Percentiles rank a stretch among this genome's conserved stretches.
Conservation (phyloP, 2,888 invertebrate species). For the Holacanthella duospinosa region DNA sequence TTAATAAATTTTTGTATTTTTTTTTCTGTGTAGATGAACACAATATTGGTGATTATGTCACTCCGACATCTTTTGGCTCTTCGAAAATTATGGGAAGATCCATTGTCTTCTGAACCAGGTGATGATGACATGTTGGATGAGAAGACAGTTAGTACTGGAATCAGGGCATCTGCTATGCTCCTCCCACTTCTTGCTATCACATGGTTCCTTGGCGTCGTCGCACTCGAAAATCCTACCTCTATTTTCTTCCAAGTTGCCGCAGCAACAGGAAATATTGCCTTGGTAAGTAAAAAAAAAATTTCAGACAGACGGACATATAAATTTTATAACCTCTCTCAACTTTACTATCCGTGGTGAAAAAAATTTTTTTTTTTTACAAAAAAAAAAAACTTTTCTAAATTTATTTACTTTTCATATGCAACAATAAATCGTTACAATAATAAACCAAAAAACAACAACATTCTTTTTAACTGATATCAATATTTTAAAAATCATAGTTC, state of each 20-base stretch:
- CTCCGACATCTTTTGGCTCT: constrained; percentile 38
- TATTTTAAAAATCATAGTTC: too few relatives aligned
- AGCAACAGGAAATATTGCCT: constrained; percentile 39
- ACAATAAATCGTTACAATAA: too few relatives aligned
- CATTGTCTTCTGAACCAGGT: constrained; percentile 34
- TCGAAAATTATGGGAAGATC: constrained; percentile 37
- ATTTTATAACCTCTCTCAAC: too few relatives aligned
- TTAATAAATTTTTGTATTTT: constrained; percentile 2
- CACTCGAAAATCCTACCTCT: constrained; percentile 54
- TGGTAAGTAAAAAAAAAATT: constrained; percentile 37
- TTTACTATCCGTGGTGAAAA: too few relatives aligned
- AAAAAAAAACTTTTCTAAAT: too few relatives aligned
- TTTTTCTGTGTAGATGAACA: constrained; percentile 41
- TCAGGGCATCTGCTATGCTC: constrained; percentile 54
- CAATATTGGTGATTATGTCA: constrained; percentile 41
- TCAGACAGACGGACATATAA: too few relatives aligned
- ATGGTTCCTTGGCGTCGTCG: constrained; percentile 64
- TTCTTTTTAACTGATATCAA: too few relatives aligned
- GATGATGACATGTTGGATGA: constrained; percentile 37
- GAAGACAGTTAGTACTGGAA: constrained; percentile 37
- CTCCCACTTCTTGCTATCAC: constrained; percentile 60
- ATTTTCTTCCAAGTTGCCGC: constrained; percentile 40
- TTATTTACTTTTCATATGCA: too few relatives aligned
- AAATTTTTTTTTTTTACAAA: too few relatives aligned
- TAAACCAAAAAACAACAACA: too few relatives aligned